phyloP scores from a whole-genome alignment of 1,140 invertebrate species.

The Solenopsis invicta region DNA sequence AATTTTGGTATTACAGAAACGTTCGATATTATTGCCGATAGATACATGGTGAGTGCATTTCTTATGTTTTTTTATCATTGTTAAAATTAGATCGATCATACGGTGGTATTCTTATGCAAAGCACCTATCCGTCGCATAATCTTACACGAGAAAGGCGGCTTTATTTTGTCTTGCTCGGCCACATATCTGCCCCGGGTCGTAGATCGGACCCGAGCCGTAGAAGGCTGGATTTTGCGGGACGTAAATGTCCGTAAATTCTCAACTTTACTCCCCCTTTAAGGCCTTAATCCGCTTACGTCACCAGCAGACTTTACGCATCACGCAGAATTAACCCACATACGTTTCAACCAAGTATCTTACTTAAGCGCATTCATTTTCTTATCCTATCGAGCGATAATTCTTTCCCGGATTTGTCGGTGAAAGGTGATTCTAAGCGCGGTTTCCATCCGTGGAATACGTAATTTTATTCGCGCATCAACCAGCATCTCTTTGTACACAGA shows the following conservation, averaged over 20 bases:
- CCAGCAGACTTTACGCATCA: constrained; percentile 72
- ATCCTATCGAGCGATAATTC: constrained; percentile 38
- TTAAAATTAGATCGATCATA: constrained; percentile 39
- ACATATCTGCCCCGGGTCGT: constrained; percentile 45
- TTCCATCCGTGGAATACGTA: background rate
- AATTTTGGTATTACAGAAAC: background rate
- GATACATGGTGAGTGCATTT: background rate
- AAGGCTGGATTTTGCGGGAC: constrained; percentile 58
- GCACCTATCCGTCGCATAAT: constrained; percentile 27
- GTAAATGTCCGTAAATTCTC: constrained; percentile 73
- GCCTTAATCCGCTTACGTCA: constrained; percentile 75
- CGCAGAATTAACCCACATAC: constrained; percentile 67
- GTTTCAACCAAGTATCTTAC: constrained; percentile 61
- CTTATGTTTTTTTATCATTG: background rate
- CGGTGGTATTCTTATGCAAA: constrained; percentile 8
- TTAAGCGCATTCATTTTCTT: constrained; percentile 49
- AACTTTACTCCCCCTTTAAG: constrained; percentile 73
- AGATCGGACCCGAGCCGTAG: constrained; percentile 35
- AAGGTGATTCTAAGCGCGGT: background rate
- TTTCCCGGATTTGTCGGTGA: background rate
- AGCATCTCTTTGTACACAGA: background rate
- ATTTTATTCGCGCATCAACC: constrained; percentile 20
- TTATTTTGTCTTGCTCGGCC: constrained; percentile 35
- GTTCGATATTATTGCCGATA: background rate
- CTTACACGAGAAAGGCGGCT: constrained; percentile 51